Base-by-base conservation (phyloP, 1,140 invertebrate species). In the Drosophila sturtevanti region DNA sequence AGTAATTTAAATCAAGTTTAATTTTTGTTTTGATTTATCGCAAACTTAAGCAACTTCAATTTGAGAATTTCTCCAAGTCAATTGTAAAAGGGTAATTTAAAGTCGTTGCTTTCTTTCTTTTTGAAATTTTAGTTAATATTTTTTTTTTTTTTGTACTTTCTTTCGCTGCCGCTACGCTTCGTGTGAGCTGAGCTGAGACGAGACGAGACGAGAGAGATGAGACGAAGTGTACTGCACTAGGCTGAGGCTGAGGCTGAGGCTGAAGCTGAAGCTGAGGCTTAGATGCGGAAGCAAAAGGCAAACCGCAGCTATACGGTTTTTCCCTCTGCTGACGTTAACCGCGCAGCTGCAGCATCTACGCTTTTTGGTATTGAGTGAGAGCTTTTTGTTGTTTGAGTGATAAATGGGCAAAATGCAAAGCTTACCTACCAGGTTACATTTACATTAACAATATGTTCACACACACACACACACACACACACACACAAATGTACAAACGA, bases 231-330 rank as follows among this genome's bases (percentile, higher is more conserved):
- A n/a, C 27, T 31, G 27, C 27, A 58, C 68, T 69, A 68, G 41
- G 68, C 34, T 44, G 54, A 56, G 48, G 67, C 67, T 3, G 22
- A n/a, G n/a, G n/a, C n/a, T n/a, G n/a, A n/a, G n/a, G 41, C 51
- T 21, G 38, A 37, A 16, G 65, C 64, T 55, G 12, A 11, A 18
- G 62, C 14, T 55, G 22, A 14, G 41, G 21, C 16, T 41, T 68
- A 56, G 54, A 79, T 79, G 82, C 79, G 82, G 82, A 86, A 86
- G 82, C 82, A 61, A 63, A 55, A 54, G 14, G 38, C 9, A n/a
- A 69, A 74, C 62, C 70, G 68, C 54, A 48, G 41, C 41, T 31
- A 61, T 56, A 31, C 21, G 38, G 60, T 62, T 62, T 69, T 70
- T 70, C 63, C 56, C 51, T 66, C 73, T 44, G 64, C 38, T 59